Conservation (phyloP, 2,113 vertebrate species). For the Cariama cristata region DNA sequence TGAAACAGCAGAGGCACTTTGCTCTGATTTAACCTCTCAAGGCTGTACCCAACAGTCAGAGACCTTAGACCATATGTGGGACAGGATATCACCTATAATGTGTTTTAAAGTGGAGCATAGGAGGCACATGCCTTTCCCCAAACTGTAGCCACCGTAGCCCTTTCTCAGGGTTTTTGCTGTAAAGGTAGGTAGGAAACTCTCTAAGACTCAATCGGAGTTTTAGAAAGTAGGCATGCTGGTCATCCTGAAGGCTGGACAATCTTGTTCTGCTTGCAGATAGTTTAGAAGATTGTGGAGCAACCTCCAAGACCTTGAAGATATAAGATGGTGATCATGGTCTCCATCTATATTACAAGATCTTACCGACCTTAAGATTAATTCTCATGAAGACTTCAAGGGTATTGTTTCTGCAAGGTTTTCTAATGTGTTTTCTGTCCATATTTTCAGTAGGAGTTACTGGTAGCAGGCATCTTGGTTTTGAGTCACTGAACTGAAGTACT, state of each 20-base stretch:
- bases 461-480: neutral
- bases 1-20: neutral
- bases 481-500: neutral
- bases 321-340: neutral
- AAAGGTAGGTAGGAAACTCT: too few species aligned
- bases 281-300: neutral
- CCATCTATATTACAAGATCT: neutral
- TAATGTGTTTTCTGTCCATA: neutral
- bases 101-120: neutral
- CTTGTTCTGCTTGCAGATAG: neutral
- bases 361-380: neutral
- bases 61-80: accelerated
- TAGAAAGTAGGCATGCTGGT: neutral
- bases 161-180: neutral
- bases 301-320: neutral
- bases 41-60: neutral
- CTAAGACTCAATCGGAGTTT: too few species aligned
- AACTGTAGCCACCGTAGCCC: accelerated
- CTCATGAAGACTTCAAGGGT: neutral
- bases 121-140: neutral
- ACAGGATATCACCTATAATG: neutral
- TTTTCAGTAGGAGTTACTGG: neutral
- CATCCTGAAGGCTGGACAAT: neutral
- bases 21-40: neutral
- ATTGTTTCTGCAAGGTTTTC: neutral